Evolutionary conservation across 53 echinoderm and acorn worm species (phyloP).

Genomic region (Paracentrotus lividus): DNA sequence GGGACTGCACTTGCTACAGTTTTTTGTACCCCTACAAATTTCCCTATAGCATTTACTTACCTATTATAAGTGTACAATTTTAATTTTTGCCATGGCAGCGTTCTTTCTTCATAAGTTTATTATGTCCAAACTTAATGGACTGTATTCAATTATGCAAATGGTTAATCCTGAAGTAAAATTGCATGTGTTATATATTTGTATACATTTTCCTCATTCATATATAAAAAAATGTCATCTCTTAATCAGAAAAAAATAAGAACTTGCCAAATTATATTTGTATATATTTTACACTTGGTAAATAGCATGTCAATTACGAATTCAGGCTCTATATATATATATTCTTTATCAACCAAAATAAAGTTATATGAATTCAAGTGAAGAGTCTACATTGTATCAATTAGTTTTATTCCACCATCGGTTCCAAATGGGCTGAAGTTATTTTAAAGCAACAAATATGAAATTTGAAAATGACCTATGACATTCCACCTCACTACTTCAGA

Average conservation of each 20-base stretch:
- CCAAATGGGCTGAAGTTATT: too few species aligned
- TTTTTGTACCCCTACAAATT: too few species aligned
- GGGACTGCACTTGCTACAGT: too few species aligned
- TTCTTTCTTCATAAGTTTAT: too few species aligned
- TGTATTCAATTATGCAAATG: conserved; percentile 31
- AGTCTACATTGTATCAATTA: not conserved
- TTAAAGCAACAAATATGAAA: too few species aligned
- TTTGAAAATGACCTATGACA: too few species aligned
- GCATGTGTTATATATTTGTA: conserved; percentile 18
- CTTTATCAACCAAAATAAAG: conserved; percentile 3
- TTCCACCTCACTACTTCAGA: too few species aligned
- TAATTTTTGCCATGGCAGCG: too few species aligned
- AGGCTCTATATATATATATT: conserved; percentile 7
- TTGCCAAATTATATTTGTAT: conserved; percentile 62
- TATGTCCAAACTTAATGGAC: not conserved
- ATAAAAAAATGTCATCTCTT: not conserved
- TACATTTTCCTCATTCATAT: not conserved
- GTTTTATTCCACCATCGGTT: not conserved
- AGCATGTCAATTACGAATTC: conserved; percentile 21
- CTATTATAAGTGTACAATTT: too few species aligned
- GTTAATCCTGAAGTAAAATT: not conserved
- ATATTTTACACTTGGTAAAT: conserved; percentile 17
- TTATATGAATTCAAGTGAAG: not conserved
- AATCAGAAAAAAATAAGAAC: conserved; percentile 22
- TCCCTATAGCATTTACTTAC: too few species aligned